Percentiles rank a stretch among this genome's conserved stretches.
These are phyloP conservation scores for Panonychus citri DNA, from an alignment of 1,140 invertebrate species.

Conservation along the genomic window DNA sequence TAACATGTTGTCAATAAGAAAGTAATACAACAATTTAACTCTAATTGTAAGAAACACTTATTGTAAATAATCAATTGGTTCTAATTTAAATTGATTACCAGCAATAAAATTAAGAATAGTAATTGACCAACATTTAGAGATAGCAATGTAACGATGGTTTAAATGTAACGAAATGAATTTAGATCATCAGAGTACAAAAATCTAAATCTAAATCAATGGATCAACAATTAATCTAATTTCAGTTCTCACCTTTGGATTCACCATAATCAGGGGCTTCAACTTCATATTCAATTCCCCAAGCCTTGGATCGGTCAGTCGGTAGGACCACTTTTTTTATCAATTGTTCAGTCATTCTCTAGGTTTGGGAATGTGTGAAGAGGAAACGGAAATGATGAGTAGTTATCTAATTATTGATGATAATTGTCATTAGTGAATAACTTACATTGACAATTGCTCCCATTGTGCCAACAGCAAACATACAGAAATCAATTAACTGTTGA, in stretches of 20 bases:
- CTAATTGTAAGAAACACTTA: too few species aligned
- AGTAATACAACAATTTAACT: too few species aligned
- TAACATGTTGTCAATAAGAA: too few species aligned
- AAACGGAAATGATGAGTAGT: too few species aligned
- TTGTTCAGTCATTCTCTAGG: slow-evolving; percentile 18
- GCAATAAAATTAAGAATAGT: too few species aligned
- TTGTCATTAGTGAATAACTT: slow-evolving; percentile 8
- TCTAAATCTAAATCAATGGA: background rate
- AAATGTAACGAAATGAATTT: too few species aligned
- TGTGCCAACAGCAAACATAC: slow-evolving; percentile 18
- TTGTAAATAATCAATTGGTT: too few species aligned
- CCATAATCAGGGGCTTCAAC: slow-evolving; percentile 15
- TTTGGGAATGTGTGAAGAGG: background rate
- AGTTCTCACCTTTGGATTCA: slow-evolving; percentile 7
- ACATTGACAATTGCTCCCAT: slow-evolving; percentile 18
- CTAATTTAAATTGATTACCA: too few species aligned
- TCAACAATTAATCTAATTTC: background rate
- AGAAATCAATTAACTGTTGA: slow-evolving; percentile 17
- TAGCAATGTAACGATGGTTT: too few species aligned
- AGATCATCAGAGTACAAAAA: too few species aligned
- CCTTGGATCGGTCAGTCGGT: slow-evolving; percentile 16
- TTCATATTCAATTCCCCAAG: slow-evolving; percentile 16
- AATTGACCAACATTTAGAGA: too few species aligned
- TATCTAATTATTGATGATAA: background rate
- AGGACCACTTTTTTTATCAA: slow-evolving; percentile 15